Evolutionary conservation across 2,797 vertebrate species (phyloP).

Genomic region (Epinephelus awoara): DNA sequence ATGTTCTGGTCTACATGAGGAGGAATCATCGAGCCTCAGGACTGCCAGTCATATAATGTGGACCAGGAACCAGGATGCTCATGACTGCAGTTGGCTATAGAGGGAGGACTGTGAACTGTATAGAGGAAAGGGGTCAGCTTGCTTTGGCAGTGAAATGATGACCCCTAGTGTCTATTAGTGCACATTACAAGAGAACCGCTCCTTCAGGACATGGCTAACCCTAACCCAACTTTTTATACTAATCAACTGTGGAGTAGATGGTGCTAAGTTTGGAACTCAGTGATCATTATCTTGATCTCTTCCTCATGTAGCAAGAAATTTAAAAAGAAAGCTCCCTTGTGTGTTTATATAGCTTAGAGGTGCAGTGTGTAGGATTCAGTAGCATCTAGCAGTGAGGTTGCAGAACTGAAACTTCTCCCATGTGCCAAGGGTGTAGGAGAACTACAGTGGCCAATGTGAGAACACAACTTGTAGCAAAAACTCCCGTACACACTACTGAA

Average conservation of each 20-base stretch:
- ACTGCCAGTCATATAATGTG: background rate
- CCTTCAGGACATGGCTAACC: background rate
- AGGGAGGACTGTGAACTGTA: background rate
- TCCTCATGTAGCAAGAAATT: background rate
- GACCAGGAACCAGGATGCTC: constrained; percentile 32
- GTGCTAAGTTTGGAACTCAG: background rate
- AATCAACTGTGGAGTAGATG: background rate
- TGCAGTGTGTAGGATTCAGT: too few species aligned
- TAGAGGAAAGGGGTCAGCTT: background rate
- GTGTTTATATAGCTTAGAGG: background rate
- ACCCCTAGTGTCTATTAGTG: constrained; percentile 42
- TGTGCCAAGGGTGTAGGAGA: too few species aligned
- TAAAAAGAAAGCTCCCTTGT: background rate
- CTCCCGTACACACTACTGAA: too few species aligned
- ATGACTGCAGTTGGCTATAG: constrained; percentile 5
- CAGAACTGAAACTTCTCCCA: too few species aligned
- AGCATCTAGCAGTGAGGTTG: too few species aligned
- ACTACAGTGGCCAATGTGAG: too few species aligned
- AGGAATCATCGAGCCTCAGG: constrained; percentile 1
- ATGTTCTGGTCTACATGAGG: background rate
- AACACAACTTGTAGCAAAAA: too few species aligned
- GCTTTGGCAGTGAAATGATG: constrained; percentile 40
- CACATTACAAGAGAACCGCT: constrained; percentile 18
- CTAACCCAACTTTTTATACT: background rate
- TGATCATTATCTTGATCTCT: background rate